A percentile compares a stretch with the other conserved stretches of the same genome.
Conservation (phyloP, 2,113 vertebrate species). For the Mugil cephalus region DNA sequence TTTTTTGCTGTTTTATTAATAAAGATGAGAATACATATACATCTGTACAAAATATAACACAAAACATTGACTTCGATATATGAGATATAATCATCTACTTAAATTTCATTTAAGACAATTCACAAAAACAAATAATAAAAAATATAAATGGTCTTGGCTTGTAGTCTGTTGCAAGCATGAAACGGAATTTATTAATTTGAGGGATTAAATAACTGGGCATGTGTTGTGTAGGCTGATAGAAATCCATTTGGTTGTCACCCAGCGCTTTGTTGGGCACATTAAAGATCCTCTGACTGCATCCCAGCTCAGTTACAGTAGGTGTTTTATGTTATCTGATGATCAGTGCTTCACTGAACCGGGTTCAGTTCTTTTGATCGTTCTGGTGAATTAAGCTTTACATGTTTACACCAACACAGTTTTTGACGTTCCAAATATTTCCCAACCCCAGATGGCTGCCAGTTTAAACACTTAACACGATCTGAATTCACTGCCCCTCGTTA, state of each 20-base stretch:
- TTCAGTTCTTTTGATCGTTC: no score
- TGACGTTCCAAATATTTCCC: slow-evolving; percentile 47
- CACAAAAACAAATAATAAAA: slow-evolving; percentile 3
- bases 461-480: slow-evolving; percentile 61
- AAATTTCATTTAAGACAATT: neutral
- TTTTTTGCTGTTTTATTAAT: no score
- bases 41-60: no score
- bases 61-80: no score
- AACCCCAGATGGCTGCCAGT: slow-evolving; percentile 65
- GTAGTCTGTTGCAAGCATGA: neutral
- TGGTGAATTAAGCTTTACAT: neutral
- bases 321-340: neutral
- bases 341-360: neutral
- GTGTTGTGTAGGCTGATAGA: slow-evolving; percentile 57
- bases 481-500: slow-evolving; percentile 62
- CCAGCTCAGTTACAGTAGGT: neutral
- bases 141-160: slow-evolving; percentile 4
- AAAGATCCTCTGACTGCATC: neutral
- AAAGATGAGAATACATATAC: no score
- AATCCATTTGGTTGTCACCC: slow-evolving; percentile 46
- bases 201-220: slow-evolving; percentile 59
- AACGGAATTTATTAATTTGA: slow-evolving; percentile 29
- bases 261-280: slow-evolving; percentile 32
- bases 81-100: no score
- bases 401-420: slow-evolving; percentile 30